Evolutionary conservation across 2,797 vertebrate species (phyloP).

Genomic region (Pitangus sulphuratus): DNA sequence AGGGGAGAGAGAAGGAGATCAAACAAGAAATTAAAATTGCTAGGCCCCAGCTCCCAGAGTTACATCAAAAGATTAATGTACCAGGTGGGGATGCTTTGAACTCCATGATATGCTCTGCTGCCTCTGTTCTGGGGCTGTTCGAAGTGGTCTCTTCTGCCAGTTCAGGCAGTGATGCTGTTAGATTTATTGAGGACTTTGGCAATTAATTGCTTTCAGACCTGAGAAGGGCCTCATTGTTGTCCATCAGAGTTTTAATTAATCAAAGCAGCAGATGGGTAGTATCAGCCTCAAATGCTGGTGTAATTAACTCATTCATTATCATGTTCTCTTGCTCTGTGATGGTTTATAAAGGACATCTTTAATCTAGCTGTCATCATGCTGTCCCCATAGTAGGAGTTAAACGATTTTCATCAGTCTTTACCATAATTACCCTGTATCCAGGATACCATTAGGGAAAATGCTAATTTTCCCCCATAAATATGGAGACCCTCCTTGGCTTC

Average conservation of each 20-base stretch:
- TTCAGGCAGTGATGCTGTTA: not conserved
- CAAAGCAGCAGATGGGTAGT: constrained; percentile 74
- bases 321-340: not conserved
- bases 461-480: not conserved
- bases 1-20: not conserved
- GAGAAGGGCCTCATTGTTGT: constrained; percentile 55
- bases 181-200: constrained; percentile 52
- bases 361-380: constrained; percentile 32
- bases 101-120: not conserved
- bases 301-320: constrained; percentile 82
- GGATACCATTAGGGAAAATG: not conserved
- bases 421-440: not conserved
- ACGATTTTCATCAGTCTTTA: constrained; percentile 32
- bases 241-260: constrained; percentile 76
- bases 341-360: constrained; percentile 44
- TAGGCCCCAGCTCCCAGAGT: not conserved
- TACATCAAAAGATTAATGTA: not conserved
- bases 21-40: not conserved
- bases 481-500: not conserved
- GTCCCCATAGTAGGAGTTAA: constrained; percentile 38
- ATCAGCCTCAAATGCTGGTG: constrained; percentile 47
- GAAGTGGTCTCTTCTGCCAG: not conserved
- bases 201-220: constrained; percentile 68
- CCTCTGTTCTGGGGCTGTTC: not conserved
- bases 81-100: not conserved